Percentiles rank a stretch among this genome's conserved stretches.
Conservation (phyloP, 64 coral and sea anemone species). For the Dendrophyllia cribrosa region DNA sequence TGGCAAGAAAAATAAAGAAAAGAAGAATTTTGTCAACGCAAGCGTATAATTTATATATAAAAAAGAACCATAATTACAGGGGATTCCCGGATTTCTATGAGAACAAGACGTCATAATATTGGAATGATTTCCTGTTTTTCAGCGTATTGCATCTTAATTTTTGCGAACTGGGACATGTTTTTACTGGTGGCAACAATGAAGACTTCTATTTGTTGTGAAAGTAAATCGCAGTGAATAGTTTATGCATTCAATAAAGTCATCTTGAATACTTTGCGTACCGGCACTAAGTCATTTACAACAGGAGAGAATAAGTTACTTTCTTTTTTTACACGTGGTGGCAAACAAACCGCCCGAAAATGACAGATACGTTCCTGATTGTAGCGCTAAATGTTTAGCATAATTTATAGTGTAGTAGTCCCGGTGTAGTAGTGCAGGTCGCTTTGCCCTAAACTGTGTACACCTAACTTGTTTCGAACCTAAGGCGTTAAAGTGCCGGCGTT, state of each 20-base stretch:
- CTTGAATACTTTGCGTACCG: background rate
- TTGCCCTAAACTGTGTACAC: background rate
- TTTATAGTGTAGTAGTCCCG: no score
- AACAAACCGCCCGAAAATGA: background rate
- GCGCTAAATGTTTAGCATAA: background rate
- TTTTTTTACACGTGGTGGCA: background rate
- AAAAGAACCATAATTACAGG: background rate
- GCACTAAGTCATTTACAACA: background rate
- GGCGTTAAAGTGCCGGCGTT: background rate
- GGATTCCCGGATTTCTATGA: background rate
- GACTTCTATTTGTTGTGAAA: background rate
- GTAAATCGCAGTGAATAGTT: no score
- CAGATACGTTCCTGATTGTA: background rate
- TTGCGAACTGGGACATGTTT: background rate
- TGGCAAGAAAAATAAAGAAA: no score
- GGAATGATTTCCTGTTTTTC: slow-evolving; percentile 6
- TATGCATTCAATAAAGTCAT: background rate
- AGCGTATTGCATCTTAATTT: background rate
- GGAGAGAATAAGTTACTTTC: background rate
- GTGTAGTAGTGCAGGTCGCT: no score
- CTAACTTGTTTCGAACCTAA: background rate
- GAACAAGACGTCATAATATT: background rate
- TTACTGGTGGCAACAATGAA: background rate
- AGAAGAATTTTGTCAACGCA: background rate
- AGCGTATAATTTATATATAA: background rate